Percentiles rank a stretch among this genome's conserved stretches.
These are phyloP conservation scores for Dolichopus griseipennis DNA, from an alignment of 2,888 invertebrate genomes.

Conservation along the genomic window DNA sequence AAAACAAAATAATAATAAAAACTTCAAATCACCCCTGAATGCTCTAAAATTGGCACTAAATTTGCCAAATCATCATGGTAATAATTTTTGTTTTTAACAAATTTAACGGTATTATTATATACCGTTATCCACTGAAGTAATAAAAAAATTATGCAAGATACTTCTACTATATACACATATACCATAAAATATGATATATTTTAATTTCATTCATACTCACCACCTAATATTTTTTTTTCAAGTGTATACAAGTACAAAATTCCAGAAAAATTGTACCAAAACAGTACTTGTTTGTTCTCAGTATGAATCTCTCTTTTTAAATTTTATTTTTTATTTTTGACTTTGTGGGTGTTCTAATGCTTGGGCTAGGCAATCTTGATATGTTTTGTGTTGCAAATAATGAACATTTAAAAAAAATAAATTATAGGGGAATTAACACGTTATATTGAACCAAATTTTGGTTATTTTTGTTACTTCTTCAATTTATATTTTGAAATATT, in stretches of 20 bases:
- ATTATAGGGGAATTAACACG: slow-evolving; percentile 1
- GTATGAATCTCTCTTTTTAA: too few species aligned
- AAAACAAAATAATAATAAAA: not conserved
- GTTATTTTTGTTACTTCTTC: not conserved
- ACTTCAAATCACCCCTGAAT: not conserved
- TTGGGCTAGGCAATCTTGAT: not conserved
- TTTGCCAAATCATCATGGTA: slow-evolving; percentile 6
- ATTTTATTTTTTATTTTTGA: too few species aligned
- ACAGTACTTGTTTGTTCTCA: too few species aligned
- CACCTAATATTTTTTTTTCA: not conserved
- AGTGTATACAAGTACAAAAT: too few species aligned
- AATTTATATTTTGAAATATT: not conserved
- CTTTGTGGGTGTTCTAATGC: not conserved
- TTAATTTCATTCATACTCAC: not conserved
- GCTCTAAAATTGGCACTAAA: not conserved
- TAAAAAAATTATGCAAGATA: not conserved
- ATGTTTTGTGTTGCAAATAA: not conserved
- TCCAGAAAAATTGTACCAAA: too few species aligned
- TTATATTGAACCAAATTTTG: not conserved
- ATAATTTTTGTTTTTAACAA: not conserved
- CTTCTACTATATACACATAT: too few species aligned
- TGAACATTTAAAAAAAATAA: slow-evolving; percentile 1
- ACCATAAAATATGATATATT: not conserved
- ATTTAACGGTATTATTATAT: not conserved
- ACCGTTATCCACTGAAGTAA: not conserved